phyloP scores from a whole-genome alignment of 1,140 invertebrate species.

The Nylanderia fulva region DNA sequence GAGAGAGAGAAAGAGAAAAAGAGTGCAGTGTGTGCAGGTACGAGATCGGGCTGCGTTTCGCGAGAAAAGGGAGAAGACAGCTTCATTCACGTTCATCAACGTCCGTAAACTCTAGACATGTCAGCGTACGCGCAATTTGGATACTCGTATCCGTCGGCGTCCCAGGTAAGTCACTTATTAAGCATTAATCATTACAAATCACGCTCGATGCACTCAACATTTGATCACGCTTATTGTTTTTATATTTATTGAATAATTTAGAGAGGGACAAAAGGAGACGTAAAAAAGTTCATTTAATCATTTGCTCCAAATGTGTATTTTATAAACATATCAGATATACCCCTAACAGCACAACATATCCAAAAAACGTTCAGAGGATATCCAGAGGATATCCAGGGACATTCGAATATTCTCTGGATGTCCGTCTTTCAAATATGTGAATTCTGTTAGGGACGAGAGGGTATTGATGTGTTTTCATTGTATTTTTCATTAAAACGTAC shows the following conservation, averaged over 20 bases:
- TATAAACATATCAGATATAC: neutral
- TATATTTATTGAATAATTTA: neutral
- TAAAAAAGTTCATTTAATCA: neutral
- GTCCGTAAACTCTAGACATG: constrained; percentile 84
- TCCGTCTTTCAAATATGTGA: no score
- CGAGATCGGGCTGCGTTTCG: constrained; percentile 8
- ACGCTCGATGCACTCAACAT: no score
- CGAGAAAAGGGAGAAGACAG: constrained; percentile 2
- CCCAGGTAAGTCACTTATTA: constrained; percentile 88
- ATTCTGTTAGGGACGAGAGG: no score
- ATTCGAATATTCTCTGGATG: no score
- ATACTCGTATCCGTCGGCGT: constrained; percentile 92
- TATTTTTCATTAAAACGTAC: neutral
- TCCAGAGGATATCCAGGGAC: no score
- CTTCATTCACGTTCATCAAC: constrained; percentile 34
- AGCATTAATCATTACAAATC: neutral
- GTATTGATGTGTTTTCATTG: no score
- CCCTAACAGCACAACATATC: no score
- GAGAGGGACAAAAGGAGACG: neutral
- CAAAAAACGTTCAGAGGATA: no score
- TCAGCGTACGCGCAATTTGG: constrained; percentile 94
- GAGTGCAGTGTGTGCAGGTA: constrained; percentile 73
- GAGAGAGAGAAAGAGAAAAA: constrained; percentile 53
- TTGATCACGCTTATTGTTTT: neutral
- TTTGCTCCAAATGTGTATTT: neutral